Percentiles rank a stretch among this genome's conserved stretches.
phyloP scores from a whole-genome alignment of 2,888 invertebrate species.

The Euzophera pinguis region DNA sequence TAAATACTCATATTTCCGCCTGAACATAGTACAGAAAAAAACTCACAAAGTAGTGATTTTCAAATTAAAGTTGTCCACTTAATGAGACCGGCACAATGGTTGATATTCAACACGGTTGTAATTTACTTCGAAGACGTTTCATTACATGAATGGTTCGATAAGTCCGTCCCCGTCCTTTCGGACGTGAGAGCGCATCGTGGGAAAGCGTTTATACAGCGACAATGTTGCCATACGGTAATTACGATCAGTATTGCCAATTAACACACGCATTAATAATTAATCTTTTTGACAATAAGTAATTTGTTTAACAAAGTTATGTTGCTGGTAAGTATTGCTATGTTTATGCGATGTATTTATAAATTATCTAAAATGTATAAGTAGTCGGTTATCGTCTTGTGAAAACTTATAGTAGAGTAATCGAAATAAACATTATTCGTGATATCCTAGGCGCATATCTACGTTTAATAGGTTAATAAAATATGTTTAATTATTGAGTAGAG shows the following conservation, averaged over 20 bases:
- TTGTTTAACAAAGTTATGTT: too few species aligned
- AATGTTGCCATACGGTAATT: background rate
- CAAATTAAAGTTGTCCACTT: slow-evolving; percentile 9
- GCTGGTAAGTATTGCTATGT: too few species aligned
- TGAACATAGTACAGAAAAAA: background rate
- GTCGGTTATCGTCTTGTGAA: too few species aligned
- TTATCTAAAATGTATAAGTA: too few species aligned
- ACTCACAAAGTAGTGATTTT: slow-evolving; percentile 6
- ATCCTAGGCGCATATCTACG: too few species aligned
- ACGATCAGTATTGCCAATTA: background rate
- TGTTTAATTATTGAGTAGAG: too few species aligned
- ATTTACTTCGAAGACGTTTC: slow-evolving; percentile 26
- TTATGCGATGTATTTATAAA: too few species aligned
- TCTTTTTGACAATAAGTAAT: too few species aligned
- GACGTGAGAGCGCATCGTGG: slow-evolving; percentile 6
- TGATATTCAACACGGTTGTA: slow-evolving; percentile 21
- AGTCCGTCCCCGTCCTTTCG: slow-evolving; percentile 12
- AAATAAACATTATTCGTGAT: too few species aligned
- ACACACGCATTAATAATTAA: background rate
- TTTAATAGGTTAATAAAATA: too few species aligned
- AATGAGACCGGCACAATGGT: slow-evolving; percentile 10
- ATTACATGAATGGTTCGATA: slow-evolving; percentile 15
- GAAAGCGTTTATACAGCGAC: slow-evolving; percentile 46
- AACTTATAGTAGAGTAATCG: too few species aligned
- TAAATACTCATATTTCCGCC: background rate